Evolutionary conservation across 1,140 invertebrate genomes (phyloP).

Genomic region (Leptinotarsa texana): DNA sequence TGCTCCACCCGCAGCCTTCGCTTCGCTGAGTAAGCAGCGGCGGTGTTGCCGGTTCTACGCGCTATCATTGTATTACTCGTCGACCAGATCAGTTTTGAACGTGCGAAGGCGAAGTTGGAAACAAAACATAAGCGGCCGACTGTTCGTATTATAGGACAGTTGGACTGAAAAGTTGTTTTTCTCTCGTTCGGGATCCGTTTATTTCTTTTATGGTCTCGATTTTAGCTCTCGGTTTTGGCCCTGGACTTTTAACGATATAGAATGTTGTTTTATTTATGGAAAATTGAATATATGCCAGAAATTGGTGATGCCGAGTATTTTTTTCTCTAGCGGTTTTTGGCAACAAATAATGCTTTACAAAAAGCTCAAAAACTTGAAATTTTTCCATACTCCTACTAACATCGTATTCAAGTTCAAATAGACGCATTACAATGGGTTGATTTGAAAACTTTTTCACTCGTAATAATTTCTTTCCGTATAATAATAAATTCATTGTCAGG

Average conservation of each 20-base stretch:
- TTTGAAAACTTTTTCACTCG: too few relatives aligned
- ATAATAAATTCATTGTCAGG: too few relatives aligned
- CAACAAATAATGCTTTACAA: too few relatives aligned
- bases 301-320: too few relatives aligned
- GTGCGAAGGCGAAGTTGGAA: slow-evolving; percentile 30
- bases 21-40: slow-evolving; percentile 34
- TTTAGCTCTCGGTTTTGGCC: slow-evolving; percentile 8
- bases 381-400: too few relatives aligned
- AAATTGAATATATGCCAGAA: too few relatives aligned
- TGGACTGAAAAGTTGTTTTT: slow-evolving; percentile 42
- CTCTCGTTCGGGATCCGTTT: slow-evolving; percentile 31
- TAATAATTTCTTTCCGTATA: too few relatives aligned
- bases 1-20: slow-evolving; percentile 36
- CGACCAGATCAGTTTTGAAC: slow-evolving; percentile 34
- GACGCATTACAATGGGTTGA: too few relatives aligned
- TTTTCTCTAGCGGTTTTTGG: too few relatives aligned
- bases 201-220: slow-evolving; percentile 24
- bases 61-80: slow-evolving; percentile 34
- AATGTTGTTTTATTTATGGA: background rate
- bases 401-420: too few relatives aligned
- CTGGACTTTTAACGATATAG: slow-evolving; percentile 22
- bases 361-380: too few relatives aligned
- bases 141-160: slow-evolving; percentile 46
- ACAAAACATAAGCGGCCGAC: slow-evolving; percentile 23
- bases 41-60: slow-evolving; percentile 55